A percentile compares a stretch with the other conserved stretches of the same genome.
Evolutionary conservation across 2,113 vertebrate species (phyloP).

Genomic region (Megaptera novaeangliae): DNA sequence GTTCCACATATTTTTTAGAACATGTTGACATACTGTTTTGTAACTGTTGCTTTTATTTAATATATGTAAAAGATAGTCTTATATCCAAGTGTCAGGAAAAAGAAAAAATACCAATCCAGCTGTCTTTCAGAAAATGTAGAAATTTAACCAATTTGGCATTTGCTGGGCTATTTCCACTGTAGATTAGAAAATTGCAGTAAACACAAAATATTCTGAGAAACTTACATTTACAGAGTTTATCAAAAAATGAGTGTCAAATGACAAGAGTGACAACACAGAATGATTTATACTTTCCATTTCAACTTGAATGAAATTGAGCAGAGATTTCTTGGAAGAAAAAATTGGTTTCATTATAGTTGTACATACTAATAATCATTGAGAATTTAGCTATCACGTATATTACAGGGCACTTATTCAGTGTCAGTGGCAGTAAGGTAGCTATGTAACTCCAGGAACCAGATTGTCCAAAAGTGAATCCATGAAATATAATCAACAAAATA

Average conservation of each 20-base stretch:
- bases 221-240: not conserved
- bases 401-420: not conserved
- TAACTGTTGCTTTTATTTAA: constrained; percentile 21
- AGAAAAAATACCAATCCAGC: not conserved
- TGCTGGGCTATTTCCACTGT: not conserved
- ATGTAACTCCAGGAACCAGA: not conserved
- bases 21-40: not conserved
- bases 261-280: not conserved
- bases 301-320: constrained; percentile 7
- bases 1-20: not conserved
- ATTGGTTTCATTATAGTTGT: not conserved
- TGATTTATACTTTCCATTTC: constrained; percentile 9
- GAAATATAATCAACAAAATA: not conserved
- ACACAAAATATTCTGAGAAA: constrained; percentile 25
- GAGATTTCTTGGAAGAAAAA: not conserved
- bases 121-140: constrained; percentile 30
- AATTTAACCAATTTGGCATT: constrained; percentile 6
- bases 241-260: not conserved
- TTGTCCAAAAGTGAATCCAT: not conserved
- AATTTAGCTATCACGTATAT: not conserved
- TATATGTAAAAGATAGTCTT: not conserved
- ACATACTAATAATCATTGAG: not conserved
- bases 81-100: constrained; percentile 1
- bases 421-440: not conserved
- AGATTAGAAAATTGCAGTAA: not conserved